Conservation (phyloP, 1,140 invertebrate genomes). For the Neodiprion virginianus region DNA sequence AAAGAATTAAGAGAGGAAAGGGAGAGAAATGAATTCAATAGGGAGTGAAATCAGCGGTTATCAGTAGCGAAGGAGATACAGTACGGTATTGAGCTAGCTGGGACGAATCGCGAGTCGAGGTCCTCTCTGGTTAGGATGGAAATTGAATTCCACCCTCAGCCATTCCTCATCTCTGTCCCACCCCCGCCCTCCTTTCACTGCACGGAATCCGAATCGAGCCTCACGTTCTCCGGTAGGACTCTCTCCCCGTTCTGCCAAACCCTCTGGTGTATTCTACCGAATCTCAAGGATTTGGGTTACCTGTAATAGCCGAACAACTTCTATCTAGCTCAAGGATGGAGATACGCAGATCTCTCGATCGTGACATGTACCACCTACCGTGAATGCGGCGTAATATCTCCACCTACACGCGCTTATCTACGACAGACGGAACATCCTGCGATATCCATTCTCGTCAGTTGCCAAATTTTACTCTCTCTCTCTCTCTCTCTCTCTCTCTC, state of each 20-base stretch:
- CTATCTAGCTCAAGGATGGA: not conserved
- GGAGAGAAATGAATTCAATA: conserved; percentile 7
- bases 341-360: not conserved
- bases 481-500: not conserved
- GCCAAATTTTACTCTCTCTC: conserved; percentile 12
- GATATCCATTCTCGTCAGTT: conserved; percentile 6
- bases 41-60: conserved; percentile 27
- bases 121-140: conserved; percentile 47
- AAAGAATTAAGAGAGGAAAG: no score
- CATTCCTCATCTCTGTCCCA: conserved; percentile 31
- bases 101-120: conserved; percentile 30
- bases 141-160: conserved; percentile 49
- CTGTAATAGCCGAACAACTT: conserved; percentile 14
- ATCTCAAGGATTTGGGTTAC: conserved; percentile 20
- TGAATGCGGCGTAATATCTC: not conserved
- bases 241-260: not conserved
- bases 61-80: conserved; percentile 29
- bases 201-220: not conserved
- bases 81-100: conserved; percentile 32
- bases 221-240: not conserved
- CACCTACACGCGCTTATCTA: not conserved
- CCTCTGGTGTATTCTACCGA: conserved; percentile 13
- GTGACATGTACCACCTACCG: not conserved
- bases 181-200: conserved; percentile 4
- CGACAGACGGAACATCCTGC: not conserved